Evolutionary conservation across 2,797 vertebrate genomes (phyloP).

Genomic region (Thaleichthys pacificus): DNA sequence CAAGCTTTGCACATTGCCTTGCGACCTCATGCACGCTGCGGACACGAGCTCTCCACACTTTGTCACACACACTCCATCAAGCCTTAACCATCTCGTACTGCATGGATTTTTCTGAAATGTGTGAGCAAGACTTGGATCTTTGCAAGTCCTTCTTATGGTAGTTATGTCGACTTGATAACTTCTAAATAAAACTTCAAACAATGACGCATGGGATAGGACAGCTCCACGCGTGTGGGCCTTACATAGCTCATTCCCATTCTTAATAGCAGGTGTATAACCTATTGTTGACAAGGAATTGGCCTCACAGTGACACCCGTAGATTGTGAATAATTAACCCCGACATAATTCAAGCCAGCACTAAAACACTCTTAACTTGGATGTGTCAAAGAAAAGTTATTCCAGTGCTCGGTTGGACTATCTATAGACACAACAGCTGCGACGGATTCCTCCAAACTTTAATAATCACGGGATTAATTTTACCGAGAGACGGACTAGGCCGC

Average conservation of each 20-base stretch:
- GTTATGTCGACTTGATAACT: no score
- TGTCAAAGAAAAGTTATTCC: constrained; percentile 73
- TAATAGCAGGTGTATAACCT: constrained; percentile 34
- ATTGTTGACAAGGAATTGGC: no score
- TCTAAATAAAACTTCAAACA: no score
- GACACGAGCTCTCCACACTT: constrained; percentile 48
- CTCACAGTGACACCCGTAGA: neutral
- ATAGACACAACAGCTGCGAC: constrained; percentile 73
- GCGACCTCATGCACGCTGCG: constrained; percentile 38
- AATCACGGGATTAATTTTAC: constrained; percentile 68
- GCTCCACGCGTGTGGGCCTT: no score
- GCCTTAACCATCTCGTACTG: neutral
- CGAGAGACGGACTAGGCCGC: constrained; percentile 60
- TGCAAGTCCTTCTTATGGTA: no score
- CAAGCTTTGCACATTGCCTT: constrained; percentile 2
- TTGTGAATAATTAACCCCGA: constrained; percentile 24
- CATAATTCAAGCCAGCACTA: constrained; percentile 55
- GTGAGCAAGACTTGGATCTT: no score
- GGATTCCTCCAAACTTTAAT: constrained; percentile 66
- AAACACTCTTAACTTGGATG: constrained; percentile 59
- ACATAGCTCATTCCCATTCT: no score
- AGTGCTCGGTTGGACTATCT: constrained; percentile 60
- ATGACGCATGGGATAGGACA: no score
- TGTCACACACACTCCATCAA: neutral
- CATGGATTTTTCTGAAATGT: no score